phyloP scores from a whole-genome alignment of 30 jellyfish, hydroid and myxozoan genomes.

The Chironex yamaguchii region DNA sequence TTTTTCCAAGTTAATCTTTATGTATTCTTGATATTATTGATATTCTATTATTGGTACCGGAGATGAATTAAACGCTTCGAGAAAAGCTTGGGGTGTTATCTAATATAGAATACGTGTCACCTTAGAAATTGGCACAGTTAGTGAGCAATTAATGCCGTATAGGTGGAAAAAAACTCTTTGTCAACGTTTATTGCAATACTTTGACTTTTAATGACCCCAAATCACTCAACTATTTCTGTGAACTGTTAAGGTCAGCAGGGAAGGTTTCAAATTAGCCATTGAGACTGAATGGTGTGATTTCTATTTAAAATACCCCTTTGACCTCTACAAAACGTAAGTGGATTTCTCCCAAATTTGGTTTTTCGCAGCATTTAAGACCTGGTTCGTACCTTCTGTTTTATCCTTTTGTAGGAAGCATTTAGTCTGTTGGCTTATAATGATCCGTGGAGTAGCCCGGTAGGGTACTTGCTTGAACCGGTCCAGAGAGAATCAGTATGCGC shows the following conservation, averaged over 20 bases:
- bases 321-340: background rate
- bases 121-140: background rate
- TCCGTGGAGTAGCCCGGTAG: constrained; percentile 96
- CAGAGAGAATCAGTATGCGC: constrained; percentile 92
- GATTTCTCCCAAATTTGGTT: background rate
- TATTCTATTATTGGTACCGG: too few species aligned
- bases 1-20: too few species aligned
- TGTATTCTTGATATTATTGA: too few species aligned
- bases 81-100: too few species aligned
- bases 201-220: too few species aligned
- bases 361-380: background rate
- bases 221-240: too few species aligned
- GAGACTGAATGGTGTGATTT: background rate
- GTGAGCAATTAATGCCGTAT: too few species aligned
- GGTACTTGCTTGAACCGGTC: constrained; percentile 73
- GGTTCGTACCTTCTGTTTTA: background rate
- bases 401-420: constrained; percentile 81
- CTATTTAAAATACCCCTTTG: background rate
- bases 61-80: too few species aligned
- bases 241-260: background rate
- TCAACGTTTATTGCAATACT: too few species aligned
- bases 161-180: too few species aligned
- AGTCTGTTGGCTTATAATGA: constrained; percentile 93
- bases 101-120: too few species aligned
- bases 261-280: background rate